Evolutionary conservation across 2,797 vertebrate genomes (phyloP).

Genomic region (Sphaeramia orbicularis): DNA sequence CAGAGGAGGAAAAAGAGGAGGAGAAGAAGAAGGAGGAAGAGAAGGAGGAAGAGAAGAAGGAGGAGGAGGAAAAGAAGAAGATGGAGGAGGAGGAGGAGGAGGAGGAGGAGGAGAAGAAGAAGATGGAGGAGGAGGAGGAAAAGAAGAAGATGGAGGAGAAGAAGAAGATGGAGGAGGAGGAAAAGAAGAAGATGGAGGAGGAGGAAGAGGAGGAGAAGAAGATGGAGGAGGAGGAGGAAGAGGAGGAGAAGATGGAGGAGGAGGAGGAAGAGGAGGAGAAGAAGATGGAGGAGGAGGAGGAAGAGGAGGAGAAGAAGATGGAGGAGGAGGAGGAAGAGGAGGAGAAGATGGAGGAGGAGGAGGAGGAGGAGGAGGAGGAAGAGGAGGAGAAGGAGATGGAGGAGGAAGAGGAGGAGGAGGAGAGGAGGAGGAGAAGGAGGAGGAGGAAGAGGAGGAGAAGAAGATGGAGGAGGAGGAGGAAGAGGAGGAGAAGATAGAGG

Average conservation of each 20-base stretch:
- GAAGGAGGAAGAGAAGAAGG: background rate
- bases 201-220: no score
- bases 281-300: background rate
- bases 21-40: background rate
- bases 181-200: background rate
- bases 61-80: no score
- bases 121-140: background rate
- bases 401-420: background rate
- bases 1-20: slow-evolving; percentile 3
- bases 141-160: background rate
- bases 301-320: background rate
- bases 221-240: no score
- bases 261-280: background rate
- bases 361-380: no score
- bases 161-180: background rate
- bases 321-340: background rate
- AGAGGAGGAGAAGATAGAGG: no score
- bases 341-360: background rate
- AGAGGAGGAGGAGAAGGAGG: no score
- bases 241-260: no score
- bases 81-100: background rate
- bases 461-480: no score
- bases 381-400: background rate
- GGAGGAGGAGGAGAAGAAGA: no score
- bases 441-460: no score